Evolutionary conservation across 2,797 vertebrate species (phyloP).

Genomic region (Acanthis flammea): DNA sequence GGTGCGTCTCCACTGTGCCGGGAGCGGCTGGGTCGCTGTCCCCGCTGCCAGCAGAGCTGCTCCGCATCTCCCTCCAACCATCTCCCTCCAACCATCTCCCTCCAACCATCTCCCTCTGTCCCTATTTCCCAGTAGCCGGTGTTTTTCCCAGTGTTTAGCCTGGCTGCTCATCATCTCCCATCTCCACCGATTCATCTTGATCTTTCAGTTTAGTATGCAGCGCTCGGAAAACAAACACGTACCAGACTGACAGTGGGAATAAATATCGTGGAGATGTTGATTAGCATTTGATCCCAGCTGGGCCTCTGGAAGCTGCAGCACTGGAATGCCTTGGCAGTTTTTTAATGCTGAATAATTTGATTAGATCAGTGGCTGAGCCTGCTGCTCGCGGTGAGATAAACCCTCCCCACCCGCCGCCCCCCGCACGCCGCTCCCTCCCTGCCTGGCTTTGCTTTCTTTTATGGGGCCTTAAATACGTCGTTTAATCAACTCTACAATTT

Average conservation of each 20-base stretch:
- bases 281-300: slow-evolving; percentile 82
- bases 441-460: slow-evolving; percentile 48
- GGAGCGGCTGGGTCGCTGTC: fast-evolving
- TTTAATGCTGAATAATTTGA: slow-evolving; percentile 82
- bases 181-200: slow-evolving; percentile 44
- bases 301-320: slow-evolving; percentile 72
- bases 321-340: slow-evolving; percentile 79
- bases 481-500: slow-evolving; percentile 74
- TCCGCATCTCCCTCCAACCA: fast-evolving
- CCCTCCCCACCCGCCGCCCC: slow-evolving; percentile 52
- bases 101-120: background rate
- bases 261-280: slow-evolving; percentile 74
- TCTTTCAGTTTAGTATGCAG: slow-evolving; percentile 72
- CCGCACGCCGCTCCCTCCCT: background rate
- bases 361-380: slow-evolving; percentile 78
- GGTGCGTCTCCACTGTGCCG: fast-evolving
- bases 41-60: background rate
- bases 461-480: slow-evolving; percentile 70
- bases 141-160: background rate
- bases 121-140: background rate
- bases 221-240: slow-evolving; percentile 81
- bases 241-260: slow-evolving; percentile 77
- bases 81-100: fast-evolving
- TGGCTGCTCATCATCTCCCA: slow-evolving; percentile 21
- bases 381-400: slow-evolving; percentile 77